Conservation (phyloP, 2,797 vertebrate genomes). For the Hippopotamyrus pictus region DNA sequence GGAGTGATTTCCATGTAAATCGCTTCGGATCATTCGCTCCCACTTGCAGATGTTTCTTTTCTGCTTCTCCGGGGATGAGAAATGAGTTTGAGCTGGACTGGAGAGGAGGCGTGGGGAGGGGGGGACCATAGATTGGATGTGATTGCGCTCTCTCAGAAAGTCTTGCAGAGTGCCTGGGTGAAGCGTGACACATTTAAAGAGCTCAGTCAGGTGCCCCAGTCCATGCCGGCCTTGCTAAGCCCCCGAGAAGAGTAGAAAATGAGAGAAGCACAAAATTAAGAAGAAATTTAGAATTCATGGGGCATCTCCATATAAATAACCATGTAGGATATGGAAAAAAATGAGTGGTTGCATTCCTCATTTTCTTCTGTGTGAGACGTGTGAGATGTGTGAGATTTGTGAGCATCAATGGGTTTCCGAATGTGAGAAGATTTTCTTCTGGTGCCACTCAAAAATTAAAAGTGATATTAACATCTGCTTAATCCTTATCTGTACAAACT, state of each 20-base stretch:
- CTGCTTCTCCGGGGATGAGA: constrained; percentile 42
- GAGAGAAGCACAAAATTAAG: constrained; percentile 34
- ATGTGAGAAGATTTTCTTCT: neutral
- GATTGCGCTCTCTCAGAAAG: constrained; percentile 47
- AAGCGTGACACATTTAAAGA: constrained; percentile 59
- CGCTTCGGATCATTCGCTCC: constrained; percentile 56
- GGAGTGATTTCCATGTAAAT: constrained; percentile 72
- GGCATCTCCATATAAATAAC: constrained; percentile 50
- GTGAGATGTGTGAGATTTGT: neutral
- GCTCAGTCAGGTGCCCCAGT: constrained; percentile 53
- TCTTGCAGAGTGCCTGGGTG: constrained; percentile 51
- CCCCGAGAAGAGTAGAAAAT: constrained; percentile 22
- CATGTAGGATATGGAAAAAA: constrained; percentile 39
- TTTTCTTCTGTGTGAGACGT: neutral
- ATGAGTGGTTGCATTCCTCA: constrained; percentile 24
- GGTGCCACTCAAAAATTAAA: neutral
- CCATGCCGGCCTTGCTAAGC: constrained; percentile 49
- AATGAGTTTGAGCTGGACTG: constrained; percentile 62
- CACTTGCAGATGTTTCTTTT: constrained; percentile 10
- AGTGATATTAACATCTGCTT: neutral
- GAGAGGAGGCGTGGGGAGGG: constrained; percentile 21
- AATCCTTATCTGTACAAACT: neutral
- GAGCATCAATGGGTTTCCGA: neutral
- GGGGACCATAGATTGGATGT: constrained; percentile 37
- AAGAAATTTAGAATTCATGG: constrained; percentile 28